Base-by-base conservation (phyloP, 2,113 vertebrate genomes). In the Melanerpes formicivorus region DNA sequence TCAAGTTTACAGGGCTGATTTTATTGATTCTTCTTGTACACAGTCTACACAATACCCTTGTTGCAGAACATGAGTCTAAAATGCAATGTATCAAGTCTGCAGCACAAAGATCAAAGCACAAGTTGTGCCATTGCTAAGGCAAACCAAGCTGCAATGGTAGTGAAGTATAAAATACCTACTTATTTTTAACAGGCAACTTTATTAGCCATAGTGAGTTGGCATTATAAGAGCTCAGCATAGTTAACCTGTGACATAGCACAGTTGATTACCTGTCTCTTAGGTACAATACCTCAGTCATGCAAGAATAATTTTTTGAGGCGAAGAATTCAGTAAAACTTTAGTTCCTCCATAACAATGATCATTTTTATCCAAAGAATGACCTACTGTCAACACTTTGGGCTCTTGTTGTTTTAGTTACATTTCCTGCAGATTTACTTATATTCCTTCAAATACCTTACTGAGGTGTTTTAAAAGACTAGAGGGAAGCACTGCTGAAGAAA, bases 401-500 rank as follows among this genome's bases (percentile, higher is more conserved):
- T 90, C 3, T 74, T 71, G n/a, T 14, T 63, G 18, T 32, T 87
- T 83, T 54, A 80, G 29, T 73, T 81, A 50, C 1, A 3, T 82
- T 86, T 70, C 66, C 58, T 81, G 21, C 42, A 78, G 64, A 73
- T 77, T 86, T 30, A 90, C 30, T 60, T 58, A 32, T 11, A 14
- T 30, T 55, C 22, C 23, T 71, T 77, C 15, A n/a, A 64, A 74
- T 4, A 55, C 9, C 25, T 92, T 55, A 58, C 62, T n/a, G 15
- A 22, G 11, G 23, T 83, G 12, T 77, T 80, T 78, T 70, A 79
- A 95, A 87, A 55, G 74, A 69, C 66, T 76, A 81, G 34, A 95
- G 79, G 56, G 97, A 96, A 95, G 34, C 26, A 70, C 48, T 65
- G 72, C 14, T 86, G 85, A 77, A 87, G 80, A 95, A 81, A 88